Base-by-base conservation (phyloP, 2,797 vertebrate species). In the Fundulus diaphanus region DNA sequence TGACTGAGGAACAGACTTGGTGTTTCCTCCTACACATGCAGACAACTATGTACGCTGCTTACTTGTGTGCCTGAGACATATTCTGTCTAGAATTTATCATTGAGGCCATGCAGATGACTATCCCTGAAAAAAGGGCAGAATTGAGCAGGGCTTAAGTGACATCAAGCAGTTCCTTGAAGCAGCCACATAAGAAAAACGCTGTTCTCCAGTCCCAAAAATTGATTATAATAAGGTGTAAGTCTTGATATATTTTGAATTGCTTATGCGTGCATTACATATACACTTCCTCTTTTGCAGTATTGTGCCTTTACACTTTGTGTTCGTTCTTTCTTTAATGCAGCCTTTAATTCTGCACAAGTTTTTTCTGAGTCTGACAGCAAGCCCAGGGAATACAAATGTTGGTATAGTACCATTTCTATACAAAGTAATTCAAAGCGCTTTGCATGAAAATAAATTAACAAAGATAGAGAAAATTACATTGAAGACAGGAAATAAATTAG, bases 131-230 rank as follows among this genome's bases (percentile, higher is more conserved):
- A 88, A 69, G 72, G 88, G 83, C 78, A 61, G 70, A 87, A 68
- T 20, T 5, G 33, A 24, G 74, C 20, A 79, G 77, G 85, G 66
- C 78, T 68, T 82, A 76, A 85, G 85, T 84, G 80, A 86, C 57
- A 74, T 86, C 90, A 95, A 92, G 84, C 76, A 46, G 81, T 81
- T 79, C 89, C 88, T 92, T 89, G 86, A 88, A 90, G 90, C 88
- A 83, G 20, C 20, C 73, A 74, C 0, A 0, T 91, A 81, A 86
- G 90, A 91, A 89, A 40, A 72, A 82, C 87, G 85, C 88, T 88
- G 81, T 92, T 83, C 76, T 73, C 3, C 16, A 82, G 87, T 91
- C 78, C 78, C 76, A 4, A 8, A 68, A 76, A 79, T 81, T 70
- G 61, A 87, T 68, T 18, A 3, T 70, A 68, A 85, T 84, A 86